Evolutionary conservation across 2,888 invertebrate genomes (phyloP).

Genomic region (Leptinotarsa rubiginosa): DNA sequence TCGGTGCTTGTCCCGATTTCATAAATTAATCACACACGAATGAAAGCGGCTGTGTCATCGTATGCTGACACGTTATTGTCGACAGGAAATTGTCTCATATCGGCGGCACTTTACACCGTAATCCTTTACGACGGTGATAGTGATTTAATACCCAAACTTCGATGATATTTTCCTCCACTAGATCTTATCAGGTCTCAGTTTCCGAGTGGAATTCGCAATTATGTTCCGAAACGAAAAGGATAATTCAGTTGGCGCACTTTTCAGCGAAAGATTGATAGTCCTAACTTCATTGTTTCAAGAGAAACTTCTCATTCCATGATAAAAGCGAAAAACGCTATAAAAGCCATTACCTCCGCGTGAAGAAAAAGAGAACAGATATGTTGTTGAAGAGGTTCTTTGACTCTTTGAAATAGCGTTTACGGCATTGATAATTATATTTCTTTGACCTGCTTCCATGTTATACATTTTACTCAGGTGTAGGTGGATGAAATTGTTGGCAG

Average conservation of each 20-base stretch:
- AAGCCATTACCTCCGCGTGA: not conserved
- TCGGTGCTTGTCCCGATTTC: no score
- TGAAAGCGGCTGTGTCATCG: not conserved
- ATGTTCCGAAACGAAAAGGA: not conserved
- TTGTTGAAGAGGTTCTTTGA: no score
- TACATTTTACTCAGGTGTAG: no score
- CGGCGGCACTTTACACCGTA: slow-evolving; percentile 19
- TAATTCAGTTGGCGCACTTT: slow-evolving; percentile 5
- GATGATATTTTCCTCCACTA: slow-evolving; percentile 16
- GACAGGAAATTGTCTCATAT: slow-evolving; percentile 15
- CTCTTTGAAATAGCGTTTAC: no score
- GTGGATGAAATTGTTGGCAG: no score
- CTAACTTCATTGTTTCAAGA: slow-evolving; percentile 17
- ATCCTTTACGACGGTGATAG: slow-evolving; percentile 14
- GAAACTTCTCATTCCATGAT: slow-evolving; percentile 11
- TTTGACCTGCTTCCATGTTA: no score
- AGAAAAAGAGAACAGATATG: no score
- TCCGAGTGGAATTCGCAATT: slow-evolving; percentile 14
- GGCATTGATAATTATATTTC: no score
- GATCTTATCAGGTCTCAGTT: slow-evolving; percentile 9
- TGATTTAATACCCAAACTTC: slow-evolving; percentile 26
- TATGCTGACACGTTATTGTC: slow-evolving; percentile 1
- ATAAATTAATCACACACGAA: no score
- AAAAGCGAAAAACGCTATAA: not conserved
- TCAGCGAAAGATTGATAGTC: slow-evolving; percentile 17